Base-by-base conservation (phyloP, 2,888 invertebrate species). In the Campopleginae sp. region DNA sequence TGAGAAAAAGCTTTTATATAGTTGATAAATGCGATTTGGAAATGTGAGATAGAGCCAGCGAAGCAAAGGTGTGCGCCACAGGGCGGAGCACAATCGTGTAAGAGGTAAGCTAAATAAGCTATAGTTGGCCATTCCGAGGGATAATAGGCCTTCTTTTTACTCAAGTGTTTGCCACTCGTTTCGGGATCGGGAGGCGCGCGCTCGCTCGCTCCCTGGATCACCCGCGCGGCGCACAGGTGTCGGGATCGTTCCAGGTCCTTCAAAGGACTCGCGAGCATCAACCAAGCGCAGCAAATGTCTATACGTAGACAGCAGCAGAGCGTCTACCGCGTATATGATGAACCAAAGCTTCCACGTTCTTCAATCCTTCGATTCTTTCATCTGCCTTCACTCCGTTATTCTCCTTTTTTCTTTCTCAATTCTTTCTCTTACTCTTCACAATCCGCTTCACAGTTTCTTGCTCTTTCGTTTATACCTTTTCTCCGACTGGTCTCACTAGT, bases 141-240 rank as follows among this genome's bases (percentile, higher is more conserved):
- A 90, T 90, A 91, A 91, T 91, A 90, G 90, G 87, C 89, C 89
- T 89, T 91, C 89, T 89, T 91, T 91, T 90, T 90, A 89, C 90
- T 91, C 89, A 90, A 91, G 91, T 91, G 92, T 91, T 92, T 90
- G 91, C 89, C 90, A 90, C 90, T 90, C 58, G 38, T 10, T 58
- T 88, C 74, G 84, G 83, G 86, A 87, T 87, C 81, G 84, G 86
- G 84, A 87, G 87, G 66, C 46, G 71, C 63, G 61, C 77, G 71
- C 61, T 33, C 54, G 51, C 51, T 51, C 19, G 51, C 10, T 54
- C 51, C 27, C 27, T 58, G 14, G 51, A 2, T 54, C 23, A 12
- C 54, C 54, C 23, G 54, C 31, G 74, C 19, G 63, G 74, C 19
- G 63, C 86, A 89, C 90, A 91, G 91, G 91, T 91, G 90, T 89